Evolutionary conservation across 2,797 vertebrate species (phyloP).

Genomic region (Sebastes oblongus): DNA sequence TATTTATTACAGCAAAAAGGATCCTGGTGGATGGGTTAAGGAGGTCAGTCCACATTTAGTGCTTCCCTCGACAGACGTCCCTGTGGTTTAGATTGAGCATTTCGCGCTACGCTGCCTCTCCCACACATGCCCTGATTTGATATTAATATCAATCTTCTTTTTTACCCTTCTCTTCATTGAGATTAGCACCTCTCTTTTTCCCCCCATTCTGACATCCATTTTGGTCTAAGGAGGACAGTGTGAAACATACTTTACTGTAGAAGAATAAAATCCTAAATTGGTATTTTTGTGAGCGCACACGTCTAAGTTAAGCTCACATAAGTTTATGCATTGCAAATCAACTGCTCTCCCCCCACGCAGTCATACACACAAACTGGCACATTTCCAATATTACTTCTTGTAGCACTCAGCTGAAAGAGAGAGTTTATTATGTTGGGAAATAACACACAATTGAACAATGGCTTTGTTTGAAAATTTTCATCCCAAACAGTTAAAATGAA

Average conservation of each 20-base stretch:
- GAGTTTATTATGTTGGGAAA: constrained; percentile 3
- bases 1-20: constrained; percentile 87
- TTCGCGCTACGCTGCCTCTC: constrained; percentile 92
- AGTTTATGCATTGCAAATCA: constrained; percentile 19
- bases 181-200: constrained; percentile 67
- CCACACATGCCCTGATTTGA: constrained; percentile 86
- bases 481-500: neutral
- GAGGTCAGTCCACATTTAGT: constrained; percentile 86
- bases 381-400: neutral
- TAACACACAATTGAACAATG: neutral
- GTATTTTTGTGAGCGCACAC: constrained; percentile 32
- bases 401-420: constrained; percentile 12
- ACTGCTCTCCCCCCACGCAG: neutral
- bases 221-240: constrained; percentile 22
- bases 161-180: constrained; percentile 76
- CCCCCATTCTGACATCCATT: constrained; percentile 65
- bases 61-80: constrained; percentile 63
- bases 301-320: constrained; percentile 17
- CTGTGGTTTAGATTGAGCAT: constrained; percentile 87
- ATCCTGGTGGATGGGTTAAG: constrained; percentile 79
- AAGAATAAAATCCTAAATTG: constrained; percentile 58
- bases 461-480: neutral
- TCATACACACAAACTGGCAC: neutral
- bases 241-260: constrained; percentile 38
- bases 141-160: constrained; percentile 94